Conservation (phyloP, 2,113 vertebrate genomes). For the Geothlypis trichas region DNA sequence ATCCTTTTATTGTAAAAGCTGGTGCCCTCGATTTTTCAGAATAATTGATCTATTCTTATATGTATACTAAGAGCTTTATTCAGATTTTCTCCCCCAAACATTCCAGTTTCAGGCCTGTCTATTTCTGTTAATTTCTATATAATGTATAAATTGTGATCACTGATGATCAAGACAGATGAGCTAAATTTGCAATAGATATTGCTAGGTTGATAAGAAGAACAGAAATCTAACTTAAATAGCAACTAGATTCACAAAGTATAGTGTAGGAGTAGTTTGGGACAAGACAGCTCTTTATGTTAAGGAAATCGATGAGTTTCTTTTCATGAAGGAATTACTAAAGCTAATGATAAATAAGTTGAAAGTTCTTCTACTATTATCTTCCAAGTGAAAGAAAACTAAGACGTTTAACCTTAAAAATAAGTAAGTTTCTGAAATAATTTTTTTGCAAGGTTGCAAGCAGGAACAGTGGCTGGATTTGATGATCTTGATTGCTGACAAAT, state of each 20-base stretch:
- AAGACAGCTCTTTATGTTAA: neutral
- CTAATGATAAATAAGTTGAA: neutral
- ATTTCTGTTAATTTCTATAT: neutral
- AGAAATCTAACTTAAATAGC: neutral
- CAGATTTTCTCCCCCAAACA: neutral
- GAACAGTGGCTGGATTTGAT: neutral
- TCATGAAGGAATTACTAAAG: neutral
- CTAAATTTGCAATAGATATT: neutral
- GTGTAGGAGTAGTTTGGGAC: neutral
- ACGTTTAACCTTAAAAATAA: neutral
- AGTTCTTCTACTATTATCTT: neutral
- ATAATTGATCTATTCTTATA: neutral
- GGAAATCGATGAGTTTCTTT: neutral
- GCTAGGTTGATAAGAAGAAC: neutral
- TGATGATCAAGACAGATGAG: neutral
- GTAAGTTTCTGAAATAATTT: neutral
- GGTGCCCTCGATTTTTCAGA: neutral
- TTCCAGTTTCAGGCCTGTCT: neutral
- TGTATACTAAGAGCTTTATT: neutral
- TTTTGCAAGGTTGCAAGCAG: neutral
- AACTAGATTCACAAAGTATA: neutral
- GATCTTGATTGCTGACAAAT: neutral
- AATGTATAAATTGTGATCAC: neutral
- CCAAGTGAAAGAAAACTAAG: neutral
- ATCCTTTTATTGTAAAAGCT: neutral